Base-by-base conservation (phyloP, 2,113 vertebrate species). In the Chamaea fasciata region DNA sequence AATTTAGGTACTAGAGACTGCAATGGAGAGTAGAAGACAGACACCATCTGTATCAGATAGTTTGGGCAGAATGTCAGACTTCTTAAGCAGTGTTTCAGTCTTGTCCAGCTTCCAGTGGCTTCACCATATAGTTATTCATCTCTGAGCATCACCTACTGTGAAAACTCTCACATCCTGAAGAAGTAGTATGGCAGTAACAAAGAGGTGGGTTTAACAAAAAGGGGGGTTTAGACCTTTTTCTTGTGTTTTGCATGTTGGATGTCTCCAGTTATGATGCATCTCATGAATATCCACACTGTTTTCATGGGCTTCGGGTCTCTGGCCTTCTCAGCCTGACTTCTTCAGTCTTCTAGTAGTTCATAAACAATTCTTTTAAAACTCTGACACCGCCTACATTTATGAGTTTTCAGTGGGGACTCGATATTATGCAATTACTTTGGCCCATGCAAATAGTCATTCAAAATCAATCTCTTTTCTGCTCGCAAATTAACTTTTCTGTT, bases 151-250 rank as follows among this genome's bases (percentile, higher is more conserved):
- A 42, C 44, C 27, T 49, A 4, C 20, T 65, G 4, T 56, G 39
- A 60, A 84, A 91, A 68, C 20, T 74, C 52, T 56, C 21, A 64
- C 9, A 28, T 91, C 19, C 17, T 42, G n/a, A 68, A 92, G 44
- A 81, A 35, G 31, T 14, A 73, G 17, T 13, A 15, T 7, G 8
- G 39, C 55, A 81, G 15, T 56, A 78, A 87, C 37, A 86, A 37
- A 83, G 41, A 60, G 19, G 7, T 11, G 11, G 11, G 5, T 47
- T 88, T 86, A 83, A 88, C 23, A 71, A 52, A 83, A 71, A 5
- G 3, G 0, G 0, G 3, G 7, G 20, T 49, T 67, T 47, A 64
- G 15, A 10, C 10, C 20, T 62, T 67, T 41, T 68, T 55, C 19
- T 67, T 87, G 16, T 63, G 26, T 15, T 92, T 70, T 78, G 28